Percentiles rank a stretch among this genome's conserved stretches.
phyloP scores from a whole-genome alignment of 2,888 invertebrate species.

The Portevinia maculata region DNA sequence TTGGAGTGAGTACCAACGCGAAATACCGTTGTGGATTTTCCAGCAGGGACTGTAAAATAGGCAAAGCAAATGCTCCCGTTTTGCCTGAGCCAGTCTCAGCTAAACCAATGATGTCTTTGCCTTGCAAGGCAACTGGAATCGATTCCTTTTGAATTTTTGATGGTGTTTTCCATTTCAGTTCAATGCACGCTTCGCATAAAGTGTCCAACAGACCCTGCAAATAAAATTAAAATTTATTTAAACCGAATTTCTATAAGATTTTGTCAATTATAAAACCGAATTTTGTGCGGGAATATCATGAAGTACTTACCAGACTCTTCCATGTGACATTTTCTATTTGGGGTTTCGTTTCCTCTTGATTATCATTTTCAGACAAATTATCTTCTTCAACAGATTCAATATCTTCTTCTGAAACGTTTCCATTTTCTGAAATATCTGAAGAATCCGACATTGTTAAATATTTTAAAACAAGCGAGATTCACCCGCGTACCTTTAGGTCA shows the following conservation, averaged over 20 bases:
- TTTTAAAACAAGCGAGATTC: constrained; percentile 10
- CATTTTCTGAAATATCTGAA: constrained; percentile 78
- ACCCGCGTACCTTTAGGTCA: constrained; percentile 3
- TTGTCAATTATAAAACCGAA: not conserved
- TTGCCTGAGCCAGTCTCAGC: constrained; percentile 93
- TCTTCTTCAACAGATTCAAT: constrained; percentile 66
- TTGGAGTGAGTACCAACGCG: constrained; percentile 96
- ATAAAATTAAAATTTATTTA: constrained; percentile 73
- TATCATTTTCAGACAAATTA: constrained; percentile 9
- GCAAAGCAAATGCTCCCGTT: constrained; percentile 98
- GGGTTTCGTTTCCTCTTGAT: constrained; percentile 37
- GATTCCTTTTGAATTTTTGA: constrained; percentile 98
- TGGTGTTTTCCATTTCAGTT: constrained; percentile 96
- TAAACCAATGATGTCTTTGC: constrained; percentile 87
- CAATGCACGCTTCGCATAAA: constrained; percentile 94
- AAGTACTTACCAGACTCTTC: constrained; percentile 85
- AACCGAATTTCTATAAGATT: constrained; percentile 39
- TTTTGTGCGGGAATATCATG: not conserved
- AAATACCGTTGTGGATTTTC: constrained; percentile 97
- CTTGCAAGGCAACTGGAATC: constrained; percentile 94
- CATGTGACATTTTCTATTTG: constrained; percentile 83
- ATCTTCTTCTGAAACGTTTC: constrained; percentile 76
- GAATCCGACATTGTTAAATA: constrained; percentile 78
- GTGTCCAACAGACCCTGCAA: constrained; percentile 94
- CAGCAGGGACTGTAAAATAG: constrained; percentile 95